These are phyloP conservation scores for Sciaenops ocellatus DNA, from an alignment of 2,797 vertebrate genomes.

Conservation along the genomic window DNA sequence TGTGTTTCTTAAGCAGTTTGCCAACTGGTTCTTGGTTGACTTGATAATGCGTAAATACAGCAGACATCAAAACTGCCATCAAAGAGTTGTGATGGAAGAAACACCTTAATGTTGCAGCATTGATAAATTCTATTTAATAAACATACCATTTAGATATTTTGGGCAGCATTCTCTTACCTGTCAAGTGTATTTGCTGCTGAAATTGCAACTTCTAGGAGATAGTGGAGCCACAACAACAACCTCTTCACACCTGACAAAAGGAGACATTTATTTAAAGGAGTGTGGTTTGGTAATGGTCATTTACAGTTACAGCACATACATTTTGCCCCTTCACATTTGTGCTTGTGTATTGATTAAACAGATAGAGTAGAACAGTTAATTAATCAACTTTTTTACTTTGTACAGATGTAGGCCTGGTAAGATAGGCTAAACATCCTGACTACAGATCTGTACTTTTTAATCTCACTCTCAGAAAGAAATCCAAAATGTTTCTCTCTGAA, in stretches of 20 bases:
- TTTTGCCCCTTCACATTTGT: no score
- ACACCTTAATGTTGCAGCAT: not conserved
- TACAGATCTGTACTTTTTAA: not conserved
- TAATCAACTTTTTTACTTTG: not conserved
- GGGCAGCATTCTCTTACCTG: not conserved
- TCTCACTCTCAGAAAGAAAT: not conserved
- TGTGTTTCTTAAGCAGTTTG: slow-evolving; percentile 9
- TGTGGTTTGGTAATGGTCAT: no score
- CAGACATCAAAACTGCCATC: not conserved
- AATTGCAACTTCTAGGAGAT: no score
- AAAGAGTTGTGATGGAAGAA: not conserved
- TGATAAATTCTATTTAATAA: not conserved
- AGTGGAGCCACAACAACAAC: no score
- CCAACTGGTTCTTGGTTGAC: not conserved
- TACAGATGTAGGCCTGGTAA: not conserved
- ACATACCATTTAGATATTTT: no score
- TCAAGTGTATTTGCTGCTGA: not conserved
- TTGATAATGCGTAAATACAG: slow-evolving; percentile 5
- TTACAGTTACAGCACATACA: no score
- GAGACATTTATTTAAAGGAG: no score
- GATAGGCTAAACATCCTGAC: not conserved
- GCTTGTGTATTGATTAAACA: no score
- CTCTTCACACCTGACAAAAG: no score
- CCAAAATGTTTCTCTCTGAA: not conserved
- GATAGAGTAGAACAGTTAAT: no score